Evolutionary conservation across 2,113 vertebrate species (phyloP).

Genomic region (Oncorhynchus keta): DNA sequence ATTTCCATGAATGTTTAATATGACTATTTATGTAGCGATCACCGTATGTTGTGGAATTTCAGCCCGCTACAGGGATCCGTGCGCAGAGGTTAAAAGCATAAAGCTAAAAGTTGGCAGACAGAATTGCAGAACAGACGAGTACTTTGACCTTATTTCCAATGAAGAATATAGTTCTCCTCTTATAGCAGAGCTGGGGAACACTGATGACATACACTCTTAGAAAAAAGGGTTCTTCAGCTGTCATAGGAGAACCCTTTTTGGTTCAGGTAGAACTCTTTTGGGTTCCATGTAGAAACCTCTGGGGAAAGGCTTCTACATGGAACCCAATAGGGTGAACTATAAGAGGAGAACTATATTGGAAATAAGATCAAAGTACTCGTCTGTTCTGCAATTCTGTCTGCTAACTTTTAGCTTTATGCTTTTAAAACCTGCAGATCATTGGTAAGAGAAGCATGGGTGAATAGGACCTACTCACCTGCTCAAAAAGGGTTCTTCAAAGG

Average conservation of each 20-base stretch:
- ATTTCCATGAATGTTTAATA: too few species aligned
- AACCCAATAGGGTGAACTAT: too few species aligned
- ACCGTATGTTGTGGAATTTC: too few species aligned
- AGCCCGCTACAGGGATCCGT: too few species aligned
- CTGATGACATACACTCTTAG: too few species aligned
- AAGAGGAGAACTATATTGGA: not conserved
- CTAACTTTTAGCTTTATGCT: not conserved
- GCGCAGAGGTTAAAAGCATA: not conserved
- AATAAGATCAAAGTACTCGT: not conserved
- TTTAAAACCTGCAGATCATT: not conserved
- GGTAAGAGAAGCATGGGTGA: not conserved
- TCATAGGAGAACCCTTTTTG: too few species aligned
- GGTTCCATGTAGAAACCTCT: too few species aligned
- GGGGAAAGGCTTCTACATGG: too few species aligned
- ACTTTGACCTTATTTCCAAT: conserved; percentile 1
- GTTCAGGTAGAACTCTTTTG: too few species aligned
- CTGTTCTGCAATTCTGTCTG: not conserved
- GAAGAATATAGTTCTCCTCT: not conserved
- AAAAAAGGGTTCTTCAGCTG: too few species aligned
- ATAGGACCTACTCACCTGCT: not conserved
- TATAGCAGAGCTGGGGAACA: not conserved
- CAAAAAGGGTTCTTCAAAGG: too few species aligned
- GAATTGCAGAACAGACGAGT: not conserved
- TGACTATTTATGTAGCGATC: too few species aligned
- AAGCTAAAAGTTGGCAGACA: not conserved